Conservation (phyloP, 2,888 invertebrate species). For the Elmis aenea region DNA sequence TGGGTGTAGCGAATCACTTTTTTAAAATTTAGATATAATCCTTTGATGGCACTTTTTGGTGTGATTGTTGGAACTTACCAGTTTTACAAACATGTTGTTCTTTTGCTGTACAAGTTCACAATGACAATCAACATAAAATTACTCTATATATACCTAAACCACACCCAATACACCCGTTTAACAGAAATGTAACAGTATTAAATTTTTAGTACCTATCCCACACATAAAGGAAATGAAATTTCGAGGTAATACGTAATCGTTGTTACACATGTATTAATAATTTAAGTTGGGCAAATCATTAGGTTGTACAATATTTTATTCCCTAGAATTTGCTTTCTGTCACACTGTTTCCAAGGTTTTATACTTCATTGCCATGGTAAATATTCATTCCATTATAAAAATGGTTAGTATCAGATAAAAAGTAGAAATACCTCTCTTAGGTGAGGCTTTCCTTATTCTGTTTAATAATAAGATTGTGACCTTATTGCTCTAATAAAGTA, state of each 20-base stretch:
- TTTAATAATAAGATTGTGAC: slow-evolving; percentile 37
- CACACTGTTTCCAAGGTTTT: slow-evolving; percentile 42
- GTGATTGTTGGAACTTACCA: slow-evolving; percentile 37
- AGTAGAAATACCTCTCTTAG: slow-evolving; percentile 42
- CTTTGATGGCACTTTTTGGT: slow-evolving; percentile 6
- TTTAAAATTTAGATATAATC: no score
- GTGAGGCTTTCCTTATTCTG: slow-evolving; percentile 45
- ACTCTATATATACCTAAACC: slow-evolving; percentile 39
- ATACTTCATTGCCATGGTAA: slow-evolving; percentile 46
- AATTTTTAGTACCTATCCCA: slow-evolving; percentile 44
- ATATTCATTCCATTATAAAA: slow-evolving; percentile 41
- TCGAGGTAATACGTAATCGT: slow-evolving; percentile 16
- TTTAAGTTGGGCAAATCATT: slow-evolving; percentile 3
- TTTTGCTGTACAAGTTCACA: slow-evolving; percentile 36
- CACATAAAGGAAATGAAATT: slow-evolving; percentile 32
- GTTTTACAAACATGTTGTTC: slow-evolving; percentile 47
- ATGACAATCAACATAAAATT: slow-evolving; percentile 37
- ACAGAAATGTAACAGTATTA: slow-evolving; percentile 42
- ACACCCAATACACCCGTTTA: slow-evolving; percentile 40
- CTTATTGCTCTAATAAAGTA: slow-evolving; percentile 32
- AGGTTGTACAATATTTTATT: slow-evolving; percentile 26
- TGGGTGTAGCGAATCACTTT: no score
- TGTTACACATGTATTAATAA: not conserved
- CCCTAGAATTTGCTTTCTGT: slow-evolving; percentile 34
- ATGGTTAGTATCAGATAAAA: slow-evolving; percentile 33